Evolutionary conservation across 2,888 invertebrate genomes (phyloP), one percentile per base, ranked within the genome.

Genomic region (Caenorhabditis virilis): DNA sequence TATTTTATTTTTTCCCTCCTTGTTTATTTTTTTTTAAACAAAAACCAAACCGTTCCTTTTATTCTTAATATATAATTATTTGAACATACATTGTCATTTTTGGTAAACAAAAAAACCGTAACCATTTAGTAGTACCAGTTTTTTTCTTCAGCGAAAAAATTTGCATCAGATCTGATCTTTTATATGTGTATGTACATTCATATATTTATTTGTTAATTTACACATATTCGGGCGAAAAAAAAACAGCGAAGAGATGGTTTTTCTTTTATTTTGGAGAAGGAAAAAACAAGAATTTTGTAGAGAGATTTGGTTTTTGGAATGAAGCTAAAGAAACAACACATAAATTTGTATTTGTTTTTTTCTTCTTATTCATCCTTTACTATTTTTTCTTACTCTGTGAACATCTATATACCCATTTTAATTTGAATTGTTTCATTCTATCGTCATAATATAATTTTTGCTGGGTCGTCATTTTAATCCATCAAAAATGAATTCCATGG

Each of bases 121-220:
- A 30, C 30, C 6, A 30, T 9, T 6, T 30, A 30, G 13, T n/a
- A 30, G 30, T 30, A 30, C 30, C 30, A 30, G 30, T 30, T 30
- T 30, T 30, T 6, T 30, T 30, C 13, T 30, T 30, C 13, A 9
- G 30, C 30, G 13, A 30, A 6, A 30, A 30, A 30, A 30, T 30
- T 30, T 30, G 30, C 30, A 30, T 30, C 13, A 6, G 30, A 9
- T 30, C 13, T 30, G 30, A 9, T 13, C 13, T 30, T 9, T 30
- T 13, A 30, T 6, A 30, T 30, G 13, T 30, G 13, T 13, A 30
- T 13, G 30, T 9, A 6, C 30, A 30, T 30, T 30, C n/a, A n/a
- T 36, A 36, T 36, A 15, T 36, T 36, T 36, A 36, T 36, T 30
- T 30, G 5, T 36, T 36, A 36, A 36, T 36, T 36, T 36, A 36